These are phyloP conservation scores for Xylocopa sonorina DNA, from an alignment of 1,140 invertebrate species.

Conservation along the genomic window DNA sequence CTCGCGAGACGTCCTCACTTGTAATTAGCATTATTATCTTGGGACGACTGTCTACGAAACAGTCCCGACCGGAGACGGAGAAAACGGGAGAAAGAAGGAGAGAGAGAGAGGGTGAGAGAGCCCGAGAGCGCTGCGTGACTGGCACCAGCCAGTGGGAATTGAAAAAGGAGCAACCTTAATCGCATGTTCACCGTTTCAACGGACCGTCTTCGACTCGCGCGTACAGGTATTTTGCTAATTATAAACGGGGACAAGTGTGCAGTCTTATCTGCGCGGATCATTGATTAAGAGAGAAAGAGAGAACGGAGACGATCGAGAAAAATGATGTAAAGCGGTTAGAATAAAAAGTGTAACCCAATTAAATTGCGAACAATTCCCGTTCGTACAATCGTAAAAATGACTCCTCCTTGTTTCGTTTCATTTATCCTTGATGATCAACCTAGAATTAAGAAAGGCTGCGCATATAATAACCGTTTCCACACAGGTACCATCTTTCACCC, in stretches of 20 bases:
- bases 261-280: neutral
- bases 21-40: conserved; percentile 75
- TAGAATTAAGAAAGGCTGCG: neutral
- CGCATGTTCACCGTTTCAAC: conserved; percentile 47
- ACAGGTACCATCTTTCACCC: neutral
- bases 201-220: conserved; percentile 30
- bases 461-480: neutral
- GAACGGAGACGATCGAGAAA: no score
- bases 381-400: neutral
- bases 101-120: no score
- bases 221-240: conserved; percentile 44
- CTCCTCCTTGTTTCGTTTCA: neutral
- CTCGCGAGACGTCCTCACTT: conserved; percentile 51
- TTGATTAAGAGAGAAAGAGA: neutral
- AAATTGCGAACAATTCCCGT: neutral
- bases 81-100: no score
- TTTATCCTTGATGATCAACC: no score
- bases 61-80: conserved; percentile 29
- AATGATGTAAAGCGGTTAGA: neutral
- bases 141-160: conserved; percentile 52
- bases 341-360: neutral
- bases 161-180: conserved; percentile 57
- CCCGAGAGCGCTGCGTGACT: conserved; percentile 67
- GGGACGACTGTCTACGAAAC: conserved; percentile 49
- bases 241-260: conserved; percentile 24